Base-by-base conservation (phyloP, 2,888 invertebrate species). In the Idaea straminata region DNA sequence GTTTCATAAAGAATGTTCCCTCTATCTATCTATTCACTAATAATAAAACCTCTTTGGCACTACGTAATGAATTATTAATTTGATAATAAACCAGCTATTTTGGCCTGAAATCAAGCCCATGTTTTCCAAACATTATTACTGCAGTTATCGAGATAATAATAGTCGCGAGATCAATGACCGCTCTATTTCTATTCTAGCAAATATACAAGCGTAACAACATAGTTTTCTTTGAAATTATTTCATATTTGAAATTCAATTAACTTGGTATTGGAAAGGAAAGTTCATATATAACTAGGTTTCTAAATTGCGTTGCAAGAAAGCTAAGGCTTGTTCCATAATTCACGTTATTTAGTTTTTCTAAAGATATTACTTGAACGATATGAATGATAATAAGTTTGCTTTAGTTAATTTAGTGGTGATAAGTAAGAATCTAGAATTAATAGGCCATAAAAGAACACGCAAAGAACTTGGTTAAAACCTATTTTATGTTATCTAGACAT, bases 101-200 rank as follows among this genome's bases (percentile, higher is more conserved):
- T 75, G 73, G 81, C 74, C 73, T 77, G 74, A 79, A 85, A 83
- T 84, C 81, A 80, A 81, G 79, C 73, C 69, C 77, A 76, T 83
- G 84, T 85, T 86, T 83, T 83, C 82, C 72, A 81, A 86, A 87
- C 83, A 85, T 84, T 83, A 85, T 77, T 81, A 77, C 76, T 63
- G 82, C 73, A 79, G 83, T 85, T 87, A 88, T 88, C 83, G 83
- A 78, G 84, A 86, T 88, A 86, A 87, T 89, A 87, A 86, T 85
- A 85, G 83, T 79, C 67, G 63, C 63, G 82, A 72, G 88, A 77
- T 88, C 90, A 88, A 83, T 81, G 89, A 84, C 88, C 89, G 89
- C 78, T 83, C 89, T 72, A 90, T 80, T 91, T 92, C 83, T 89
- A 87, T 84, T 86, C 84, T 86, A 86, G 83, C 86, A 80, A 81